phyloP scores from a whole-genome alignment of 1,140 invertebrate genomes.

The Neuroterus valhalla region DNA sequence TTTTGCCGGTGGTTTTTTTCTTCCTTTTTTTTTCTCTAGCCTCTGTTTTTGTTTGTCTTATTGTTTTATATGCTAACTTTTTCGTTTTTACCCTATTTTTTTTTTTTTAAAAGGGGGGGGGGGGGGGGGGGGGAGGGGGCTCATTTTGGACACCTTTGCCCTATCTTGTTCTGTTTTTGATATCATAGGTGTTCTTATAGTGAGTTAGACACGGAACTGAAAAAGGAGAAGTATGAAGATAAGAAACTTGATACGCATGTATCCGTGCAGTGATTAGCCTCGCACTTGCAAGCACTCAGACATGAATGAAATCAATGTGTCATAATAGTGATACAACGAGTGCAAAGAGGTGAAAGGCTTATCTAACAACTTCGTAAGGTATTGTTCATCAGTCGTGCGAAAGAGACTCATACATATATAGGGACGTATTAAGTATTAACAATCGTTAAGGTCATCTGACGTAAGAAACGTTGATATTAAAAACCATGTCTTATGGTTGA shows the following conservation, averaged over 20 bases:
- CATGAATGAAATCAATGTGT: conserved; percentile 28
- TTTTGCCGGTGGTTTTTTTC: too few relatives aligned
- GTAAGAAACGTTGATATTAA: conserved; percentile 12
- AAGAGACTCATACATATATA: conserved; percentile 46
- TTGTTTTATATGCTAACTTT: too few relatives aligned
- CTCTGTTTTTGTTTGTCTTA: too few relatives aligned
- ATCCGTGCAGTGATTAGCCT: conserved; percentile 41
- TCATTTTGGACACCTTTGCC: too few relatives aligned
- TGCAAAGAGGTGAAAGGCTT: conserved; percentile 45
- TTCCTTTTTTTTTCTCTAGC: too few relatives aligned
- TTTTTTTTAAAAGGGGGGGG: too few relatives aligned
- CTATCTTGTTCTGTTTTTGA: too few relatives aligned
- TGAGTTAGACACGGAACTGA: conserved; percentile 43
- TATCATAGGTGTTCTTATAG: too few relatives aligned
- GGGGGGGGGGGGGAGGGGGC: too few relatives aligned
- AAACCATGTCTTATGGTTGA: conserved; percentile 30
- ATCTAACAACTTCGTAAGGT: conserved; percentile 41
- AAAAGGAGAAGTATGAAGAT: conserved; percentile 36
- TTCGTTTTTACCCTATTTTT: too few relatives aligned
- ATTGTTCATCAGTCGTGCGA: conserved; percentile 37
- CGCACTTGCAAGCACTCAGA: neutral
- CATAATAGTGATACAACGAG: conserved; percentile 42
- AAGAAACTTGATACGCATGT: conserved; percentile 49
- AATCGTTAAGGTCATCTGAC: too few relatives aligned
- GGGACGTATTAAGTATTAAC: conserved; percentile 30